Percentiles rank a stretch among this genome's conserved stretches.
These are phyloP conservation scores for Lamellibrachia satsuma DNA, from an alignment of 2,888 invertebrate genomes.

Conservation along the genomic window DNA sequence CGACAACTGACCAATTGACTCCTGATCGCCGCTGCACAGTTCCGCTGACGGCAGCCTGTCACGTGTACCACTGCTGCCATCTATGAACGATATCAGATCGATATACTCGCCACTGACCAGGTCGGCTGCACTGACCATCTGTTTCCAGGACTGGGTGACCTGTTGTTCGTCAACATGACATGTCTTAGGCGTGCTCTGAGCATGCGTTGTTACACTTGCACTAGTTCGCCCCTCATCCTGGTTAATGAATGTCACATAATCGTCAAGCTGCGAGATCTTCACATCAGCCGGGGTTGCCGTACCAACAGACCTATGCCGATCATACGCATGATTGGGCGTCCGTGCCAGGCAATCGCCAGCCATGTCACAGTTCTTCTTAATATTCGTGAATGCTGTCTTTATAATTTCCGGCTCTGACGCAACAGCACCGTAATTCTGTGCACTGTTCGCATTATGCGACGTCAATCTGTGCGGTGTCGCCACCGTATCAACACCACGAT, in stretches of 20 bases:
- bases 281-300: neutral
- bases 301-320: neutral
- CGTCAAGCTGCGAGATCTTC: conserved; percentile 54
- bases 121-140: conserved; percentile 64
- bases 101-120: conserved; percentile 68
- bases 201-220: neutral
- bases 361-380: neutral
- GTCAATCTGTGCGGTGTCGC: neutral
- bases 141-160: conserved; percentile 58
- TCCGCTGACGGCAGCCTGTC: conserved; percentile 64
- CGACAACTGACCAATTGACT: conserved; percentile 77
- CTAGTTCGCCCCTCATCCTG: conserved; percentile 41
- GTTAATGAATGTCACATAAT: conserved; percentile 57
- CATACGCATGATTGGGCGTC: neutral
- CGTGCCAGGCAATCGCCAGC: neutral
- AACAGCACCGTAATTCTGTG: neutral
- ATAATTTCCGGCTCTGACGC: neutral
- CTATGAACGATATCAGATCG: conserved; percentile 66
- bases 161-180: conserved; percentile 36
- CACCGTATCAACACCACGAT: neutral
- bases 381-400: neutral
- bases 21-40: conserved; percentile 71
- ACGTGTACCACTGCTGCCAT: conserved; percentile 65
- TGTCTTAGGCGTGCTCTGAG: conserved; percentile 24
- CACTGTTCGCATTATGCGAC: neutral